Conservation (phyloP, 2,797 vertebrate genomes). For the Characodon lateralis region DNA sequence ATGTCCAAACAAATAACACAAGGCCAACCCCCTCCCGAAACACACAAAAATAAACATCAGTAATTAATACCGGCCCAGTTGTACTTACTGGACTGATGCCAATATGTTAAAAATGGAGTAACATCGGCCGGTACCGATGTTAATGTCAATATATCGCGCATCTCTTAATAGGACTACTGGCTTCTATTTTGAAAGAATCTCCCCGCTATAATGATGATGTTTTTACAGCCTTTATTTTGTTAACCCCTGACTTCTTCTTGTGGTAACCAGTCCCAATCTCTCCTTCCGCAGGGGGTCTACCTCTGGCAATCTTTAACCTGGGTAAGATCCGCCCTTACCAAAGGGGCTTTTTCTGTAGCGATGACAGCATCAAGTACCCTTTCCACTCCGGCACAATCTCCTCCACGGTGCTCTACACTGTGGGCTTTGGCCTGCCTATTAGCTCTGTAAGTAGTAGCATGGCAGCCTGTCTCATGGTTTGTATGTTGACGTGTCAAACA, state of each 20-base stretch:
- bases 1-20: background rate
- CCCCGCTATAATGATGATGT: background rate
- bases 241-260: constrained; percentile 21
- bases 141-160: background rate
- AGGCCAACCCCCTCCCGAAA: background rate
- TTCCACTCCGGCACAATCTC: constrained; percentile 94
- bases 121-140: background rate
- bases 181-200: constrained; percentile 10
- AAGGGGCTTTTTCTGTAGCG: constrained; percentile 99
- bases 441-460: constrained; percentile 93
- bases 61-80: background rate
- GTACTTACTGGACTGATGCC: background rate
- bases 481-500: constrained; percentile 5
- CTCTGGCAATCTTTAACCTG: constrained; percentile 96
- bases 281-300: constrained; percentile 93
- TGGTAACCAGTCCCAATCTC: constrained; percentile 71
- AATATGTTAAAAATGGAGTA: background rate
- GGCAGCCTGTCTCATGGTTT: background rate
- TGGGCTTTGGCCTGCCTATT: constrained; percentile 94
- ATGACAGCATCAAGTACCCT: constrained; percentile 96
- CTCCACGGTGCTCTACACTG: constrained; percentile 89
- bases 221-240: background rate
- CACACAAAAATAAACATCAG: background rate
- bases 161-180: background rate
- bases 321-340: constrained; percentile 96